Percentiles rank a stretch among this genome's conserved stretches.
phyloP scores from a whole-genome alignment of 2,113 vertebrate species.

The Numenius arquata region DNA sequence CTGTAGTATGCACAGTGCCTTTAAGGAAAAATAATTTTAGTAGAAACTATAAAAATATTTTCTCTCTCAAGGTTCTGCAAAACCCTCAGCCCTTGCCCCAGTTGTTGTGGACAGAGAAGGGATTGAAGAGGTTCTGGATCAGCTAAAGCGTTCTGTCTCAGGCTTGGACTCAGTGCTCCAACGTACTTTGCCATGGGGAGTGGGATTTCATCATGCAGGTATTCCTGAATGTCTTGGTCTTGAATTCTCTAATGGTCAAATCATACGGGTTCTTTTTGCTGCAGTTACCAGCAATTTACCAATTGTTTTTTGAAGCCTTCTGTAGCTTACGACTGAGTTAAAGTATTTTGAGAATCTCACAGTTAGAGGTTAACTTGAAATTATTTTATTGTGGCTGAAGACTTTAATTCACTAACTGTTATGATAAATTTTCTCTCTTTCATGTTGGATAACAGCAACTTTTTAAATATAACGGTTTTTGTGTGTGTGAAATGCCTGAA shows the following conservation, averaged over 20 bases:
- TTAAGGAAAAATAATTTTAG: not conserved
- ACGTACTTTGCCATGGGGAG: conserved; percentile 89
- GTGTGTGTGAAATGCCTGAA: not conserved
- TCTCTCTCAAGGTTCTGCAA: conserved; percentile 50
- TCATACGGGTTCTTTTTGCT: not conserved
- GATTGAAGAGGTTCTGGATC: conserved; percentile 83
- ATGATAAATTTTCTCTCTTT: not conserved
- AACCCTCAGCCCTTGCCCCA: conserved; percentile 55
- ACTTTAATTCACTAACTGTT: not conserved
- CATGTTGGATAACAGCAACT: not conserved
- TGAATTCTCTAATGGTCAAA: not conserved
- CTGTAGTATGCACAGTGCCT: not conserved
- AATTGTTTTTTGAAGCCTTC: not conserved
- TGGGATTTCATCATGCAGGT: conserved; percentile 98
- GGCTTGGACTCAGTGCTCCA: conserved; percentile 88
- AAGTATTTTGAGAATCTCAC: not conserved
- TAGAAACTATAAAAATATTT: not conserved
- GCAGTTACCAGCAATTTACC: not conserved
- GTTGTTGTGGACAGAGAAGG: conserved; percentile 78
- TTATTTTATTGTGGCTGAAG: not conserved
- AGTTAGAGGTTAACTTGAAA: not conserved
- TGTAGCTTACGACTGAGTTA: not conserved
- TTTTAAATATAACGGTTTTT: not conserved
- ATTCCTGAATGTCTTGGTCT: conserved; percentile 12
- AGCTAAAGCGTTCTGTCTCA: conserved; percentile 84